phyloP scores from a whole-genome alignment of 2,797 vertebrate genomes.

The Pseudochirops cupreus region DNA sequence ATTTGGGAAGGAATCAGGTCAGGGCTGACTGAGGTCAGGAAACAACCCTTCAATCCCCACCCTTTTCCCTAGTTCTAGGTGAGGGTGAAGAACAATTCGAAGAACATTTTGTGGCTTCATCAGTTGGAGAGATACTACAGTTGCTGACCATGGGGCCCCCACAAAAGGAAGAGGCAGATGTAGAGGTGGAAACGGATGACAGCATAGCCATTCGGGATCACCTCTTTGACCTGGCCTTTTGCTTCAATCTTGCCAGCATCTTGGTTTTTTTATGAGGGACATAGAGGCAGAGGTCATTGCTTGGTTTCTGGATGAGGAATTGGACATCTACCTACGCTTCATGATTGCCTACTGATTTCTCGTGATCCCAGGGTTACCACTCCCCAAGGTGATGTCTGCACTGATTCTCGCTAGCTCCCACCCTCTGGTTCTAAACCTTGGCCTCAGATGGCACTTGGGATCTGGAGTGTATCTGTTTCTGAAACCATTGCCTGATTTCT shows the following conservation, averaged over 20 bases:
- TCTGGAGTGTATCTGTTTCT: background rate
- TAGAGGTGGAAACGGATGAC: slow-evolving; percentile 36
- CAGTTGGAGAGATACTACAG: slow-evolving; percentile 82
- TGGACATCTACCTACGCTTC: slow-evolving; percentile 73
- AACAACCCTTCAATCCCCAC: background rate
- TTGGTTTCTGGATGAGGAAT: slow-evolving; percentile 58
- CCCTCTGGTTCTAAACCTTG: background rate
- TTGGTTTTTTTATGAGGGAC: slow-evolving; percentile 78
- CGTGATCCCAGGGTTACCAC: background rate
- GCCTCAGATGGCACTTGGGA: background rate
- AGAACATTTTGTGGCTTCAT: slow-evolving; percentile 83
- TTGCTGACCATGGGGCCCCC: slow-evolving; percentile 80
- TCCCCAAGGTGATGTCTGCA: accelerated
- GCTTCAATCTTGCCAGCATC: slow-evolving; percentile 63
- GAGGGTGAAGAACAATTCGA: slow-evolving; percentile 67
- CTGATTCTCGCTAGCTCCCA: background rate
- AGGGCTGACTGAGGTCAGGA: background rate
- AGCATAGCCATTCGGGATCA: slow-evolving; percentile 46
- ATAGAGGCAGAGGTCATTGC: slow-evolving; percentile 64
- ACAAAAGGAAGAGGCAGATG: background rate
- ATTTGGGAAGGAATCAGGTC: accelerated
- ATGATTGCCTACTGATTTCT: slow-evolving; percentile 62
- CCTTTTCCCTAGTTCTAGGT: slow-evolving; percentile 41
- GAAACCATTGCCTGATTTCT: background rate
- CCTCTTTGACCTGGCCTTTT: slow-evolving; percentile 69